Conservation (phyloP, 2,888 invertebrate genomes). For the Agrochola litura region DNA sequence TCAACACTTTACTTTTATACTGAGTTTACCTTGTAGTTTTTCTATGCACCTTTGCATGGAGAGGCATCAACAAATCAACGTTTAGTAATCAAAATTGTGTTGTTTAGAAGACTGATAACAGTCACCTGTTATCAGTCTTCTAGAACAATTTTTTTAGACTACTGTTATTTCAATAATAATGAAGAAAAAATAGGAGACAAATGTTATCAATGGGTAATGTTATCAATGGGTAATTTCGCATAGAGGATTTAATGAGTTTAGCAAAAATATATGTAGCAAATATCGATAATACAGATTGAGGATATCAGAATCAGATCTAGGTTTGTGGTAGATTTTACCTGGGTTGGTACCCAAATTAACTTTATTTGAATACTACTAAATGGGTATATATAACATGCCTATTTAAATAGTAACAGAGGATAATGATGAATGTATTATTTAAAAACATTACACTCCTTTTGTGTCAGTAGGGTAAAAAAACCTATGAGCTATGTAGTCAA, state of each 20-base stretch:
- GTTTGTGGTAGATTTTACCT: neutral
- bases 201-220: neutral
- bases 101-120: neutral
- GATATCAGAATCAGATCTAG: neutral
- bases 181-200: neutral
- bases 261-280: neutral
- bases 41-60: constrained; percentile 6
- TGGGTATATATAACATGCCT: neutral
- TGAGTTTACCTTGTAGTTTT: constrained; percentile 18
- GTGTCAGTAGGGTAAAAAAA: neutral
- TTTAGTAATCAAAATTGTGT: neutral
- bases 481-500: neutral
- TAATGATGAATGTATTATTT: neutral
- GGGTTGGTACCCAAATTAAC: neutral
- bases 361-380: neutral
- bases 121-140: neutral
- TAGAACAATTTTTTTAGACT: neutral
- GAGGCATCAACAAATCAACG: neutral
- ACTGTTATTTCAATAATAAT: constrained; percentile 2
- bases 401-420: neutral
- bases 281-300: neutral
- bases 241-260: neutral
- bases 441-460: neutral
- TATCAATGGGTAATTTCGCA: neutral
- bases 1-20: constrained; percentile 23